phyloP scores from a whole-genome alignment of 2,113 vertebrate species.

The Sakesphorus luctuosus region DNA sequence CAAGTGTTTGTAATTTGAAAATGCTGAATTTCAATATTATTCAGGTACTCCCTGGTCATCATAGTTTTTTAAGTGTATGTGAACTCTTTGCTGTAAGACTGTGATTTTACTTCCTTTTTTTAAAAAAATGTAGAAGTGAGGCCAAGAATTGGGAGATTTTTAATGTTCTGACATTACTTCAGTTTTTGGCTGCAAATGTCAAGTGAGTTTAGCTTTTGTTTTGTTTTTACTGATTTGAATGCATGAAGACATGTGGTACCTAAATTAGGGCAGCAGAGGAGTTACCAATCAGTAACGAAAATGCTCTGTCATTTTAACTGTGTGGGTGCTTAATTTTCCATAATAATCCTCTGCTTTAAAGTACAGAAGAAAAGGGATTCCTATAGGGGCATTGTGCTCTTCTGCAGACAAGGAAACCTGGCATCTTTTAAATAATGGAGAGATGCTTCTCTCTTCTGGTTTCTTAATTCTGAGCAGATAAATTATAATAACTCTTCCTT shows the following conservation, averaged over 20 bases:
- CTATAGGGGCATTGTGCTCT: background rate
- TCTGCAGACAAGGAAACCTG: background rate
- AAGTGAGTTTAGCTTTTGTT: background rate
- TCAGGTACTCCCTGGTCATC: background rate
- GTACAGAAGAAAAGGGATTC: slow-evolving; percentile 24
- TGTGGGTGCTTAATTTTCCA: slow-evolving; percentile 35
- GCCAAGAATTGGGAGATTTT: background rate
- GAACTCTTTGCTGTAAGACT: background rate
- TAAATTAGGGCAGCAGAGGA: slow-evolving; percentile 40
- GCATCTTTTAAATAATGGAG: background rate
- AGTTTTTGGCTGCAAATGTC: background rate
- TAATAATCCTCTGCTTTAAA: slow-evolving; percentile 26
- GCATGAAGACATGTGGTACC: background rate
- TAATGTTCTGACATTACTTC: background rate
- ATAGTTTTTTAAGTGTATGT: background rate
- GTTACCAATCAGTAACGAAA: slow-evolving; percentile 9
- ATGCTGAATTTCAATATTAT: background rate
- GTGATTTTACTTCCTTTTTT: accelerated
- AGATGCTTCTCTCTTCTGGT: background rate
- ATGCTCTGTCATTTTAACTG: slow-evolving; percentile 15
- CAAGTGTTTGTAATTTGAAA: background rate
- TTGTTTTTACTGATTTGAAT: slow-evolving; percentile 27
- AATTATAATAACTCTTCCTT: background rate
- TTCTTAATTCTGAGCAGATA: background rate
- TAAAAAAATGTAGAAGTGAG: background rate